Evolutionary conservation across 2,113 vertebrate genomes (phyloP).

Genomic region (Gymnarchus niloticus): DNA sequence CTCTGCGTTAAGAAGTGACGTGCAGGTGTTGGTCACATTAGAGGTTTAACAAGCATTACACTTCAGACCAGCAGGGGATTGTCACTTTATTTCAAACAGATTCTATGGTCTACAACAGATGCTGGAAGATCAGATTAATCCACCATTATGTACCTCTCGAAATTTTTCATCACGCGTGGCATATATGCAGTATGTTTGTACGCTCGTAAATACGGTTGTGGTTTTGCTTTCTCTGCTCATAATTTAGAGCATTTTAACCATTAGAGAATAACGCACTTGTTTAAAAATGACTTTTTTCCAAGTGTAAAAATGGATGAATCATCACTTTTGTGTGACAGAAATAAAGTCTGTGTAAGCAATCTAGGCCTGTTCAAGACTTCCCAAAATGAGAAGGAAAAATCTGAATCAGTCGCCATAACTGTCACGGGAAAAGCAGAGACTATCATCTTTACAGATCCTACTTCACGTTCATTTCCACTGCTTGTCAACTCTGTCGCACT

Average conservation of each 20-base stretch:
- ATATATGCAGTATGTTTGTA: background rate
- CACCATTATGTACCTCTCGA: background rate
- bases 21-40: background rate
- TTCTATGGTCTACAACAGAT: constrained; percentile 29
- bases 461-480: background rate
- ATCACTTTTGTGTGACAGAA: background rate
- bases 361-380: background rate
- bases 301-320: background rate
- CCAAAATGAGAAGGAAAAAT: background rate
- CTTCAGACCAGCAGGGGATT: background rate
- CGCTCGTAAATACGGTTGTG: background rate
- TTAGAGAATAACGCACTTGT: background rate
- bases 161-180: background rate
- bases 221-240: background rate
- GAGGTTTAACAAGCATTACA: background rate
- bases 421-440: background rate
- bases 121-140: constrained; percentile 10
- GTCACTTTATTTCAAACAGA: constrained; percentile 18
- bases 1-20: background rate
- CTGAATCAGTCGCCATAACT: background rate
- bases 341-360: background rate
- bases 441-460: background rate
- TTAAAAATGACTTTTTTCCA: background rate
- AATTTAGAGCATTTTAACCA: background rate
- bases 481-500: background rate